phyloP scores from a whole-genome alignment of 2,888 invertebrate genomes.

The Drosophila sordidula region DNA sequence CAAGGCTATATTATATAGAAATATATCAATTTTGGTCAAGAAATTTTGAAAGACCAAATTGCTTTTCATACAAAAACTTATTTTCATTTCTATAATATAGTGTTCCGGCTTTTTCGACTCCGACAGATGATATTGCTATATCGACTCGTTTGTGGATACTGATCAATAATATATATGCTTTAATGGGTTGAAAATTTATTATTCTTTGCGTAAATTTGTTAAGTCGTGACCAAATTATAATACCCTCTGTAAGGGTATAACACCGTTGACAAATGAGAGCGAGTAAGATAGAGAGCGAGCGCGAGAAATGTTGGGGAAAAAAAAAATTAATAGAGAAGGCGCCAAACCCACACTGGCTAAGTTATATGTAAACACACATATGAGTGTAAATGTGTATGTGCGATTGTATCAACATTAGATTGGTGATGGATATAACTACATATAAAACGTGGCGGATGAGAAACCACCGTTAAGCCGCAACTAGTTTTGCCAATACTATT shows the following conservation, averaged over 20 bases:
- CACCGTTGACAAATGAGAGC: conserved; percentile 39
- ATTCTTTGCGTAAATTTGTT: background rate
- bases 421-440: conserved; percentile 46
- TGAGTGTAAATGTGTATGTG: background rate
- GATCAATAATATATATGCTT: too few species aligned
- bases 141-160: too few species aligned
- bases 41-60: too few species aligned
- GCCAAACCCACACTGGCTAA: conserved; percentile 39
- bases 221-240: background rate
- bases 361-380: conserved; percentile 21
- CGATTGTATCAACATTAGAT: conserved; percentile 31
- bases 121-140: too few species aligned
- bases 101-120: too few species aligned
- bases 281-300: conserved; percentile 8
- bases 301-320: conserved; percentile 13
- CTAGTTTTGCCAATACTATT: conserved; percentile 30
- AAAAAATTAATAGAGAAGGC: conserved; percentile 37
- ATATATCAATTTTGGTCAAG: too few species aligned
- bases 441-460: conserved; percentile 46
- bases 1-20: too few species aligned
- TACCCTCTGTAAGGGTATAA: conserved; percentile 5
- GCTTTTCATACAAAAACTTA: too few species aligned
- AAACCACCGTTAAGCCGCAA: conserved; percentile 24
- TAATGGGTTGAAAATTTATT: too few species aligned
- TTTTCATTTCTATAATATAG: too few species aligned